Base-by-base conservation (phyloP, 2,888 invertebrate genomes). In the Cataglyphis cursor region DNA sequence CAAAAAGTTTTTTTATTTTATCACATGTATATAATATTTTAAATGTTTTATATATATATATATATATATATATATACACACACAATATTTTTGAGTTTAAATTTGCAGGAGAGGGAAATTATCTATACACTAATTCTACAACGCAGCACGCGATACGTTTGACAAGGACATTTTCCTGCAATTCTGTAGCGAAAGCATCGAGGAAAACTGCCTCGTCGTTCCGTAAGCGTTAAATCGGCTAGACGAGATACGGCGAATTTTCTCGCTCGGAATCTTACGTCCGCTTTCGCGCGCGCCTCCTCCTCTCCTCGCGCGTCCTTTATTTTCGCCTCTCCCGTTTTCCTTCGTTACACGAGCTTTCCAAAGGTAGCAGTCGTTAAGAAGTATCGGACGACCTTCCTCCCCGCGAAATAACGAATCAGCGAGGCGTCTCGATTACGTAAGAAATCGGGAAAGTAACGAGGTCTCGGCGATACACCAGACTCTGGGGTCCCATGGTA, bases 401-500 rank as follows among this genome's bases (percentile, higher is more conserved):
- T 15, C 21, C 70, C 70, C 57, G 81, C 84, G 74, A 84, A 86
- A 82, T 75, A 74, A 86, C 82, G 74, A 89, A 85, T 84, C 86
- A 84, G 21, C 78, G 78, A 85, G 59, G 82, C 80, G 81, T 84
- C 59, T 75, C 87, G 88, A 84, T 87, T 84, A 83, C 83, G 82
- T 68, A 74, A 84, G 83, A 85, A 87, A 85, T 88, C 81, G 68
- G 64, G 74, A 73, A 85, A 85, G 64, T 89, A 89, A 89, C 84
- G 78, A 88, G 85, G 65, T 87, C 80, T 87, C 65, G 74, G 65
- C 85, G 86, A 82, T 74, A 68, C 44, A 59, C 24, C 24, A 61
- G 68, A 41, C 74, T 86, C 48, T 72, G 78, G 35, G 78, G 35
- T 82, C 59, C 87, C 88, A 87, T 87, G 87, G 88, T 83, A 87